Evolutionary conservation across 2,113 vertebrate genomes (phyloP).

Genomic region (Origma solitaria): DNA sequence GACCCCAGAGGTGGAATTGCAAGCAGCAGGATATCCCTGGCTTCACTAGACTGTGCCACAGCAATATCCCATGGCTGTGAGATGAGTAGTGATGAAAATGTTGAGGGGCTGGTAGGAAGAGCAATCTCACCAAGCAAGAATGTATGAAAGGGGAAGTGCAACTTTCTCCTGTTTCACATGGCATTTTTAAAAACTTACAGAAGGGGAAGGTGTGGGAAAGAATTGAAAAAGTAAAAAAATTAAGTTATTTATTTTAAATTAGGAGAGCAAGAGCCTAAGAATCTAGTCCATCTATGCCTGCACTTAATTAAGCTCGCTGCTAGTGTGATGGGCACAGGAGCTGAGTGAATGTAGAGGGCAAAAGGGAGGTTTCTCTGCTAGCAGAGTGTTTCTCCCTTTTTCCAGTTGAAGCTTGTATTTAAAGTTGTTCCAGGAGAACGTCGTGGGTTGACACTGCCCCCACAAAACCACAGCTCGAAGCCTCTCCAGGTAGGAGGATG

Average conservation of each 20-base stretch:
- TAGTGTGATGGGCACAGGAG: not conserved
- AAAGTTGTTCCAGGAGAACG: not conserved
- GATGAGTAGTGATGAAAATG: not conserved
- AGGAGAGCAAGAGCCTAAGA: not conserved
- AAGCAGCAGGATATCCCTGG: not conserved
- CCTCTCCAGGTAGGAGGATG: not conserved
- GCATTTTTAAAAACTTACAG: not conserved
- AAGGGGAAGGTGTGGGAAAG: not conserved
- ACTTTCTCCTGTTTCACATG: conserved; percentile 4
- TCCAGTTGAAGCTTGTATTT: not conserved
- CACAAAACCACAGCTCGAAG: not conserved
- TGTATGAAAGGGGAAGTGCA: not conserved
- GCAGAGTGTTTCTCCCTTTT: not conserved
- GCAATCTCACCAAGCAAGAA: not conserved
- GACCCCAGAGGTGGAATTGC: fast-evolving
- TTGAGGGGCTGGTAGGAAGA: not conserved
- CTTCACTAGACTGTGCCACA: too few species aligned
- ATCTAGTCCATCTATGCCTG: not conserved
- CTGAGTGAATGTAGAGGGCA: not conserved
- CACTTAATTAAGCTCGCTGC: not conserved
- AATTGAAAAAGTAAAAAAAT: not conserved
- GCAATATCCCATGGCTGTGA: too few species aligned
- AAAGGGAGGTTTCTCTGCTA: not conserved
- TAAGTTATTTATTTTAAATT: not conserved
- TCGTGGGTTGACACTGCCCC: not conserved